These are phyloP conservation scores for Trididemnum clinides DNA, from an alignment of 23 tunicate species.

Conservation along the genomic window DNA sequence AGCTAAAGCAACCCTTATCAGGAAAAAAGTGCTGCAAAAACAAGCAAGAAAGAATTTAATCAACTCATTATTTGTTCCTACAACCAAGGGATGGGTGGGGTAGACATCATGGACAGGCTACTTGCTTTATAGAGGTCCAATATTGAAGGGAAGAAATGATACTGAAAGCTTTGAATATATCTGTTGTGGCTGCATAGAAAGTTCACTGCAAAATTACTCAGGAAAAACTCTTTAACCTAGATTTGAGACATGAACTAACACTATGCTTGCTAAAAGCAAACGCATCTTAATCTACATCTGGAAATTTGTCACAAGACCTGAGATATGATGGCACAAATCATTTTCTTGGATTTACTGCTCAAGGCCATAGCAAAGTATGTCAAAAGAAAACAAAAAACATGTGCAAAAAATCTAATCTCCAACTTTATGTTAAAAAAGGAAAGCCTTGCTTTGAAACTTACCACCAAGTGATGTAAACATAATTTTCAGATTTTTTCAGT, in stretches of 20 bases:
- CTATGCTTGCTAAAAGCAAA: not conserved
- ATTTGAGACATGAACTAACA: not conserved
- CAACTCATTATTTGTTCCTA: not conserved
- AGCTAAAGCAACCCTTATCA: no score
- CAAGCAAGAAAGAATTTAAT: no score
- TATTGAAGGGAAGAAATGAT: not conserved
- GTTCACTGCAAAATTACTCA: not conserved
- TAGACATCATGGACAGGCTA: not conserved
- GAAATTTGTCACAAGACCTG: not conserved
- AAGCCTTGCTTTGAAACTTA: not conserved
- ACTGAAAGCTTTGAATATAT: not conserved
- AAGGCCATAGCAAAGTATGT: not conserved
- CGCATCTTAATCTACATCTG: not conserved
- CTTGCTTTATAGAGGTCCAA: not conserved
- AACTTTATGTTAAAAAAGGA: no score
- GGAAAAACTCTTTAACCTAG: not conserved
- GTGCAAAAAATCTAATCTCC: not conserved
- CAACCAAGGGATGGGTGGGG: not conserved
- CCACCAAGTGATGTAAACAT: not conserved
- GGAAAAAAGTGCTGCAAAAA: no score
- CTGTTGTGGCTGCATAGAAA: slow-evolving; percentile 1
- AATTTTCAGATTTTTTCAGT: not conserved
- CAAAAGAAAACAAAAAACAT: not conserved
- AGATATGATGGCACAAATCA: not conserved
- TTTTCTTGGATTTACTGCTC: not conserved